A percentile compares a stretch with the other conserved stretches of the same genome.
Conservation (phyloP, 2,888 invertebrate species). For the Prosapia bicincta region DNA sequence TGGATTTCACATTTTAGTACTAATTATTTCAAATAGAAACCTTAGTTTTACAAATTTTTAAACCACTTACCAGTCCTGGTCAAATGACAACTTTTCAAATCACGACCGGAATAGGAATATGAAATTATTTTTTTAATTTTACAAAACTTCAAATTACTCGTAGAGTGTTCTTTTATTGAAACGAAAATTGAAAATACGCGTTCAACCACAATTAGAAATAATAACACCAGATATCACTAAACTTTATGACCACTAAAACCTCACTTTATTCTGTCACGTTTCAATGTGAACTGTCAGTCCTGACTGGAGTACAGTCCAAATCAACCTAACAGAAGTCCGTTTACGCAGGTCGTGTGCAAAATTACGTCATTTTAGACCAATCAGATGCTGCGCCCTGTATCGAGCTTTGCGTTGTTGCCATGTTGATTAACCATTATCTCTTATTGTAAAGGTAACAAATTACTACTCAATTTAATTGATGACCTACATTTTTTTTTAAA, state of each 20-base stretch:
- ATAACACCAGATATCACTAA: background rate
- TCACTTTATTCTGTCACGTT: background rate
- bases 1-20: too few relatives aligned
- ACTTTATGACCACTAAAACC: background rate
- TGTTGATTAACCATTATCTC: background rate
- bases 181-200: background rate
- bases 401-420: background rate
- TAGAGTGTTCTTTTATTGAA: too few relatives aligned
- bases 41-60: too few relatives aligned
- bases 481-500: too few relatives aligned
- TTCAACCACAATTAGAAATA: background rate
- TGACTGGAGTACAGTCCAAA: background rate
- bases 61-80: constrained; percentile 19
- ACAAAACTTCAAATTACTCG: background rate
- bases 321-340: background rate
- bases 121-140: too few relatives aligned
- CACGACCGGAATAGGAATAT: too few relatives aligned
- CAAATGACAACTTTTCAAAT: constrained; percentile 4
- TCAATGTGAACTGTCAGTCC: background rate
- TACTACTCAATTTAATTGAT: too few relatives aligned
- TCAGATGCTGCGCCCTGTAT: background rate
- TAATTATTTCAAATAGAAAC: too few relatives aligned
- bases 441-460: background rate
- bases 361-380: constrained; percentile 16
- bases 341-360: background rate